Percentiles rank a stretch among this genome's conserved stretches.
These are phyloP conservation scores for Sterna hirundo DNA, from an alignment of 2,113 vertebrate genomes.

Conservation along the genomic window DNA sequence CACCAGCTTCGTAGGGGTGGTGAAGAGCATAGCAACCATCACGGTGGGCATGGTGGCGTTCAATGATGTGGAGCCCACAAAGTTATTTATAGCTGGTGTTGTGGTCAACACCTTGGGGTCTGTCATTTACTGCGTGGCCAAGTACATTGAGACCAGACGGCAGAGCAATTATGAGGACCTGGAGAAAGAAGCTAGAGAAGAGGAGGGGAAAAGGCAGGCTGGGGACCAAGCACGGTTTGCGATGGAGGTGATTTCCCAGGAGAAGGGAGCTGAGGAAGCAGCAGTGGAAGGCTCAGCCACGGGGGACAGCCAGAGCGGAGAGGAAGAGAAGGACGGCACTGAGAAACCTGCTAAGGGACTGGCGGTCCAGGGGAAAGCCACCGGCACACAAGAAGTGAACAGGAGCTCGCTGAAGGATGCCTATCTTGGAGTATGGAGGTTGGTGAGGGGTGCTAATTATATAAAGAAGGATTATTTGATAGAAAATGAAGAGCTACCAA, in stretches of 20 bases:
- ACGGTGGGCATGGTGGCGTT: conserved; percentile 98
- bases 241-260: conserved; percentile 67
- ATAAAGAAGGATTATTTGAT: conserved; percentile 89
- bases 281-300: conserved; percentile 4
- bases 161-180: conserved; percentile 91
- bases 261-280: conserved; percentile 33
- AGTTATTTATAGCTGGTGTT: conserved; percentile 91
- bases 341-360: background rate
- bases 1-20: conserved; percentile 98
- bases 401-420: conserved; percentile 78
- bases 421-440: conserved; percentile 88
- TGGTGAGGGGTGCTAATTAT: conserved; percentile 86
- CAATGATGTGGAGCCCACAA: conserved; percentile 89
- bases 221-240: conserved; percentile 65
- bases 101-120: conserved; percentile 96
- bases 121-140: conserved; percentile 91
- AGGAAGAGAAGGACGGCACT: background rate
- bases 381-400: conserved; percentile 30
- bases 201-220: conserved; percentile 46
- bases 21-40: conserved; percentile 97
- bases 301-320: background rate
- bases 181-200: conserved; percentile 81
- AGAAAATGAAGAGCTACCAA: conserved; percentile 91
- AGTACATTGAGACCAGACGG: conserved; percentile 88
- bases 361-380: conserved; percentile 31